A percentile compares a stretch with the other conserved stretches of the same genome.
Evolutionary conservation across 2,797 vertebrate genomes (phyloP).

Genomic region (Sebastes wilsoni): DNA sequence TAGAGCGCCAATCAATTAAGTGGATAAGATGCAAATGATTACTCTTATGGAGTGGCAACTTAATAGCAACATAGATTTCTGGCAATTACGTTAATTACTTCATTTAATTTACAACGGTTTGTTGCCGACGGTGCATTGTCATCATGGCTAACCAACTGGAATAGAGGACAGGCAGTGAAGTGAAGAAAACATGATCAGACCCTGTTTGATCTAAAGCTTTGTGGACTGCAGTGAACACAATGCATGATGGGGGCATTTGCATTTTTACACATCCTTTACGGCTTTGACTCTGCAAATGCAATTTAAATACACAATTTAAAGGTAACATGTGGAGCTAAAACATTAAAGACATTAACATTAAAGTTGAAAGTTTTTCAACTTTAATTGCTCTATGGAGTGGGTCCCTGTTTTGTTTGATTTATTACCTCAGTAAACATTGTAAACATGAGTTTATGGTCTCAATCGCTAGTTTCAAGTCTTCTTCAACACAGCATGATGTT

Average conservation of each 20-base stretch:
- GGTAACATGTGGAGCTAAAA: neutral
- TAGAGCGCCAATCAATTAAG: conserved; percentile 61
- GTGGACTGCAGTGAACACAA: neutral
- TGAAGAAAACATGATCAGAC: conserved; percentile 25
- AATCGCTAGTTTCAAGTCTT: too few relatives aligned
- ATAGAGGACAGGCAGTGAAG: neutral
- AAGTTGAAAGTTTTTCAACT: neutral
- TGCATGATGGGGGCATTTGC: neutral
- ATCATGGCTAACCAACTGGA: conserved; percentile 26
- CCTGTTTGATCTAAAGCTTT: neutral
- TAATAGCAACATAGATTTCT: conserved; percentile 74
- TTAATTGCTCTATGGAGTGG: neutral
- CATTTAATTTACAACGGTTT: conserved; percentile 68
- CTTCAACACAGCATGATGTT: too few relatives aligned
- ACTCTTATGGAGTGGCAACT: conserved; percentile 65
- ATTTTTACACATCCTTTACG: neutral
- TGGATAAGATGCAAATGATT: conserved; percentile 67
- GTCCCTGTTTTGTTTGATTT: too few relatives aligned
- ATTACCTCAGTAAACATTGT: too few relatives aligned
- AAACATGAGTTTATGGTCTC: too few relatives aligned
- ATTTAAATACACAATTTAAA: neutral
- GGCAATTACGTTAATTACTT: conserved; percentile 76
- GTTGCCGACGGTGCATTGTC: conserved; percentile 49
- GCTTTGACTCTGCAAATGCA: neutral
- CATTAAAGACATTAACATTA: too few relatives aligned